phyloP scores from a whole-genome alignment of 2,797 vertebrate species.

The Dendrocincla fuliginosa region DNA sequence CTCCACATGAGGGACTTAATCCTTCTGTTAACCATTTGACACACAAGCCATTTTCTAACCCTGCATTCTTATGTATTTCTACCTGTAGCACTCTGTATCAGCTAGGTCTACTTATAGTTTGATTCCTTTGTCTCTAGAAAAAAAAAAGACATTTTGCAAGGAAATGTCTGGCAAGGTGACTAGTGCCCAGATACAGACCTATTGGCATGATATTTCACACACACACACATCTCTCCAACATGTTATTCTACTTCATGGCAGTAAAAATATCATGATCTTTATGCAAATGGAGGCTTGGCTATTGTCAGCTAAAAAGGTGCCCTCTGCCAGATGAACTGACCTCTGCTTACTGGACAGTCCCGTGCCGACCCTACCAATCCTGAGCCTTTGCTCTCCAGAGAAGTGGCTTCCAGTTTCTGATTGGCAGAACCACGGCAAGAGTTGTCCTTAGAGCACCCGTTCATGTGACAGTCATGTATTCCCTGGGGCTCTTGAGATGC shows the following conservation, averaged over 20 bases:
- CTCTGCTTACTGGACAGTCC: constrained; percentile 55
- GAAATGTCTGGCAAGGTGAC: background rate
- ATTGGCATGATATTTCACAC: background rate
- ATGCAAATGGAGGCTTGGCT: background rate
- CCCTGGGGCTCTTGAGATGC: constrained; percentile 28
- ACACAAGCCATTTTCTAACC: background rate
- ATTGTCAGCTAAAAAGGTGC: background rate
- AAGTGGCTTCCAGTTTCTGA: constrained; percentile 48
- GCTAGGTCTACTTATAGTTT: background rate
- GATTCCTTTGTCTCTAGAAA: background rate
- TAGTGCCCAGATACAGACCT: background rate
- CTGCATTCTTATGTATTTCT: background rate
- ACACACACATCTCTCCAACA: background rate
- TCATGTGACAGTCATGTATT: constrained; percentile 20
- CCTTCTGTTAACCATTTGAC: background rate
- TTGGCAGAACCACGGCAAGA: constrained; percentile 38
- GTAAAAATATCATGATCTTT: background rate
- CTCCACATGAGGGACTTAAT: background rate
- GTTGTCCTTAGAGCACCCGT: constrained; percentile 65
- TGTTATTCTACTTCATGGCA: background rate
- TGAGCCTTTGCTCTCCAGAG: constrained; percentile 57
- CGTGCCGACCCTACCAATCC: background rate
- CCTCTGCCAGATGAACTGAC: constrained; percentile 52
- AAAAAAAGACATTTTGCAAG: background rate
- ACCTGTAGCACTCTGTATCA: background rate